Conservation (phyloP, 2,888 invertebrate species). For the Tenodera sinensis region DNA sequence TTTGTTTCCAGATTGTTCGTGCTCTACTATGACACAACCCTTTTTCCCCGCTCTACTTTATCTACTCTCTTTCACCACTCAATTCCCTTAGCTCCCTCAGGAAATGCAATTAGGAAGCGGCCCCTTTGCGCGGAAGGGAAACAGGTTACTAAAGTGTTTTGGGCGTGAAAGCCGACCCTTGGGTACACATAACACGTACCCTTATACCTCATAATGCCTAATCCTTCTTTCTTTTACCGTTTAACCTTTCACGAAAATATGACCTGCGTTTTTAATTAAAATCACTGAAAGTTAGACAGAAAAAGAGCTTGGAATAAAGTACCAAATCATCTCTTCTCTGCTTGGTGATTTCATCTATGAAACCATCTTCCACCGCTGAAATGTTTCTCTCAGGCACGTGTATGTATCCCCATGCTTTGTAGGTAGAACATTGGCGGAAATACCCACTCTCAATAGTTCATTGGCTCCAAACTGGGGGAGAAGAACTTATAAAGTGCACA, state of each 20-base stretch:
- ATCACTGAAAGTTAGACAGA: too few species aligned
- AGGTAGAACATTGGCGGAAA: too few species aligned
- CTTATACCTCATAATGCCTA: background rate
- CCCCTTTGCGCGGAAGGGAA: background rate
- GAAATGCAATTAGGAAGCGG: background rate
- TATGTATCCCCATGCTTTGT: too few species aligned
- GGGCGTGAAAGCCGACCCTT: background rate
- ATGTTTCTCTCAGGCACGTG: too few species aligned
- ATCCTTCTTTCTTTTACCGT: background rate
- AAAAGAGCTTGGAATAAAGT: too few species aligned
- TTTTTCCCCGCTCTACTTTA: constrained; percentile 1
- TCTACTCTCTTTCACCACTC: background rate
- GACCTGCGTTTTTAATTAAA: background rate
- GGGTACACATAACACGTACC: background rate
- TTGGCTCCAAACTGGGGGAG: too few species aligned
- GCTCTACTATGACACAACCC: background rate
- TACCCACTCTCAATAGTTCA: too few species aligned
- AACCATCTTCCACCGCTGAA: too few species aligned
- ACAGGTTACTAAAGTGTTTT: background rate
- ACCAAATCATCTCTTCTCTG: too few species aligned
- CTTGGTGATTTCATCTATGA: too few species aligned
- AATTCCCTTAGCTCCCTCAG: background rate
- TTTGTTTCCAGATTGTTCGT: constrained; percentile 10
- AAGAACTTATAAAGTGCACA: too few species aligned
- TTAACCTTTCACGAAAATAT: background rate